A percentile compares a stretch with the other conserved stretches of the same genome.
phyloP scores from a whole-genome alignment of 2,888 invertebrate genomes.

The Prosopocoilus inquinatus region DNA sequence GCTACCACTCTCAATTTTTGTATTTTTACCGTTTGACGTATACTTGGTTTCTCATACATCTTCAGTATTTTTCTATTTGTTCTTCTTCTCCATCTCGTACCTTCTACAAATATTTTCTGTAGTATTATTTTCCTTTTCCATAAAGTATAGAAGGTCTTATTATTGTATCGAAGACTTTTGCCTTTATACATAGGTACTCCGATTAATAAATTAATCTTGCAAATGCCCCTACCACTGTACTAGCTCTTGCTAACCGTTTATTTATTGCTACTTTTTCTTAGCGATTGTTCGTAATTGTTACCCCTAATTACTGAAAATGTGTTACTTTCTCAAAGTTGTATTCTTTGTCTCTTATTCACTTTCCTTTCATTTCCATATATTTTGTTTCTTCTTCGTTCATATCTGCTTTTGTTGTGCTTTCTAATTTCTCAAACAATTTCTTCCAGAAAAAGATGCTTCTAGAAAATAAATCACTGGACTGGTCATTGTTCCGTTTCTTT shows the following conservation, averaged over 20 bases:
- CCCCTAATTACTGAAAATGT: not conserved
- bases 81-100: not conserved
- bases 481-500: too few relatives aligned
- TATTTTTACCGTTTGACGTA: not conserved
- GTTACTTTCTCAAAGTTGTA: not conserved
- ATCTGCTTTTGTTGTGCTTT: not conserved
- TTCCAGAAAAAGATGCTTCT: too few relatives aligned
- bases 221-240: not conserved
- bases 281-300: not conserved
- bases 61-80: not conserved
- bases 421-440: not conserved
- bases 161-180: not conserved
- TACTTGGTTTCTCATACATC: not conserved
- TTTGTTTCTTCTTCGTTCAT: not conserved
- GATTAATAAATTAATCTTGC: not conserved
- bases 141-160: not conserved
- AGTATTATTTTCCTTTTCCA: not conserved
- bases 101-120: not conserved
- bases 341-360: not conserved
- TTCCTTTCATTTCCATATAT: not conserved
- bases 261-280: not conserved
- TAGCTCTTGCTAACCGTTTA: not conserved
- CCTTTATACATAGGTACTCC: not conserved
- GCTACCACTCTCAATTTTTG: not conserved
- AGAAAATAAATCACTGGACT: too few relatives aligned